A percentile compares a stretch with the other conserved stretches of the same genome.
These are phyloP conservation scores for Chromis chromis DNA, from an alignment of 2,797 vertebrate species.

Conservation along the genomic window DNA sequence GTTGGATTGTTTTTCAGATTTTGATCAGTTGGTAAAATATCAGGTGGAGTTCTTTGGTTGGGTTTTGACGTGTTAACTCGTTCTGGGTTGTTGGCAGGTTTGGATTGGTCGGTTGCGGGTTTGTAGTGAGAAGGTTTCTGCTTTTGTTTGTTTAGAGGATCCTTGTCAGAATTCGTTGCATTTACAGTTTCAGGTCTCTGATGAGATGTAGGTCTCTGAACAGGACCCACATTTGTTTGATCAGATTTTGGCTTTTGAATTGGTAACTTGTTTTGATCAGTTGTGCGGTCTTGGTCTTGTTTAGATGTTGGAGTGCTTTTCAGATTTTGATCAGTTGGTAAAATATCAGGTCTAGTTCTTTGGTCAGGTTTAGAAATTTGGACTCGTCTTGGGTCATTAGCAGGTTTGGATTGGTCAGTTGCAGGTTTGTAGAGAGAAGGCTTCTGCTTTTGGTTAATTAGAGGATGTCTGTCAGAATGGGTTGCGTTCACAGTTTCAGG, in stretches of 20 bases:
- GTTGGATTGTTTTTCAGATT: too few relatives aligned
- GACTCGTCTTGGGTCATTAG: constrained; percentile 14
- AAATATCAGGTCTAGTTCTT: constrained; percentile 27
- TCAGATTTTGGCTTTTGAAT: constrained; percentile 33
- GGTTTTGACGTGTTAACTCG: too few relatives aligned
- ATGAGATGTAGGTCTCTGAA: constrained; percentile 28
- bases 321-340: constrained; percentile 38
- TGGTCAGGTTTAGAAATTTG: constrained; percentile 46
- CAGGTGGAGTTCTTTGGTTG: too few relatives aligned
- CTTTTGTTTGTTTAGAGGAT: constrained; percentile 4
- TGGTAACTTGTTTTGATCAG: constrained; percentile 16
- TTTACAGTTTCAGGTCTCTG: constrained; percentile 36
- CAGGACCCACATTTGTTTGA: constrained; percentile 24
- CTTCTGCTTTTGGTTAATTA: background rate
- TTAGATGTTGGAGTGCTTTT: constrained; percentile 29
- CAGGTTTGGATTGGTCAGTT: constrained; percentile 33
- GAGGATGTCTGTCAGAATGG: constrained; percentile 31
- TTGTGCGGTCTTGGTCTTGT: constrained; percentile 2
- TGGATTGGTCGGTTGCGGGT: too few relatives aligned
- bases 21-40: too few relatives aligned
- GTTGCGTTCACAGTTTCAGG: constrained; percentile 25
- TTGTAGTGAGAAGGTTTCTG: background rate
- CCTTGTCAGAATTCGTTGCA: constrained; percentile 19
- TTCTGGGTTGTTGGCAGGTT: too few relatives aligned
- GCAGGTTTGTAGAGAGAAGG: background rate